These are phyloP conservation scores for Cryptotermes secundus DNA, from an alignment of 1,140 invertebrate genomes.

Conservation along the genomic window DNA sequence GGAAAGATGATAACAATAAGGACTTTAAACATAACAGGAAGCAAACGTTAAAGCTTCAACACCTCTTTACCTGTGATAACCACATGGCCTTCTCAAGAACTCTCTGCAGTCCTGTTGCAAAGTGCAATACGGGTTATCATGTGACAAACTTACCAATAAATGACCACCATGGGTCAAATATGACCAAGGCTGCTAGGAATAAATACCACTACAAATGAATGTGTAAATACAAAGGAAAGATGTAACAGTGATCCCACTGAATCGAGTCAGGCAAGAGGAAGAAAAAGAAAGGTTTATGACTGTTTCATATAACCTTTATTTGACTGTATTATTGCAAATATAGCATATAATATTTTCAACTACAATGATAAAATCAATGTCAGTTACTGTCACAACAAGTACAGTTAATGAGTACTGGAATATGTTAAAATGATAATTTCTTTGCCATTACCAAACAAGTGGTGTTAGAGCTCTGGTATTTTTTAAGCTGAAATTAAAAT, in stretches of 20 bases:
- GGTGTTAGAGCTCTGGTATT: background rate
- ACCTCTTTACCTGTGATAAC: no score
- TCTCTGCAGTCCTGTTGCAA: background rate
- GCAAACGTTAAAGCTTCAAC: no score
- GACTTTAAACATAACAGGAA: no score
- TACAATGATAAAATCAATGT: background rate
- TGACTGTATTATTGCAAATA: background rate
- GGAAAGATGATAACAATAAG: no score
- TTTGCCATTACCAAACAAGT: background rate
- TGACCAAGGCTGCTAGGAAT: background rate
- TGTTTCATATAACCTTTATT: constrained; percentile 28
- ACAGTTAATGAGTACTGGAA: background rate
- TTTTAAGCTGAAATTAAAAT: background rate
- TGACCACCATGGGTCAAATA: background rate
- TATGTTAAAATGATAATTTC: background rate
- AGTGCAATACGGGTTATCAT: background rate
- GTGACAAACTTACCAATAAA: background rate
- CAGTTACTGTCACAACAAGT: background rate
- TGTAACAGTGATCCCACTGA: constrained; percentile 10
- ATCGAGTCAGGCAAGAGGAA: background rate
- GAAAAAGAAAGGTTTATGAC: constrained; percentile 25
- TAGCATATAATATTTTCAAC: background rate
- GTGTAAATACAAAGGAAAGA: background rate
- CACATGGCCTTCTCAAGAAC: background rate
- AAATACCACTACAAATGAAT: background rate